These are phyloP conservation scores for Gobius niger DNA, from an alignment of 2,113 vertebrate species.

Conservation along the genomic window DNA sequence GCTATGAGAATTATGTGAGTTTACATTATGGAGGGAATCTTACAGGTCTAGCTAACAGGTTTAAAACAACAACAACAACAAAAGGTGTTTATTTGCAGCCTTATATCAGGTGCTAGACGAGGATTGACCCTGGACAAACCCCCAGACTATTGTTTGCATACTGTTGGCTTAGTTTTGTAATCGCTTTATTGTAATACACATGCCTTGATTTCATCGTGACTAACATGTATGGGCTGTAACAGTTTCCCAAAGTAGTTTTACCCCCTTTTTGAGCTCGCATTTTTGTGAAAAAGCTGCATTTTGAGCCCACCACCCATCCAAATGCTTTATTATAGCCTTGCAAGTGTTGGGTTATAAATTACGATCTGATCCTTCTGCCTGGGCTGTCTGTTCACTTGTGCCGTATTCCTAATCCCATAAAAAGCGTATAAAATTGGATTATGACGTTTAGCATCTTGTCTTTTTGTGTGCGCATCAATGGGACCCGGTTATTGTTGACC, in stretches of 20 bases:
- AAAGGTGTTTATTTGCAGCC: background rate
- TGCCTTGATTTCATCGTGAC: background rate
- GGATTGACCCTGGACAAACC: background rate
- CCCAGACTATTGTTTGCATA: background rate
- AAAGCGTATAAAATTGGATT: background rate
- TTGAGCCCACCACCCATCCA: background rate
- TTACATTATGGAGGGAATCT: slow-evolving; percentile 2
- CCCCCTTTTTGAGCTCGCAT: accelerated
- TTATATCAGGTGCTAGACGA: background rate
- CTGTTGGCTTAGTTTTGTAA: background rate
- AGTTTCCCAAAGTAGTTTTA: accelerated
- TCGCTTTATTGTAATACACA: background rate
- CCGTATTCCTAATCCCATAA: background rate
- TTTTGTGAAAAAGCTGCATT: background rate
- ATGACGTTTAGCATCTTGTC: too few species aligned
- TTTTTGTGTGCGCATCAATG: background rate
- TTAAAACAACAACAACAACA: background rate
- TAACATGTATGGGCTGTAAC: accelerated
- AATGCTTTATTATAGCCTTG: background rate
- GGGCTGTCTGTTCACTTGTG: background rate
- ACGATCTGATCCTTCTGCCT: background rate
- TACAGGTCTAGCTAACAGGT: background rate
- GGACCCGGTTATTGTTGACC: slow-evolving; percentile 41
- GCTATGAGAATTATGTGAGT: background rate
- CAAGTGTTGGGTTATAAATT: background rate